Conservation (phyloP, 2,113 vertebrate species). For the Guaruba guarouba region DNA sequence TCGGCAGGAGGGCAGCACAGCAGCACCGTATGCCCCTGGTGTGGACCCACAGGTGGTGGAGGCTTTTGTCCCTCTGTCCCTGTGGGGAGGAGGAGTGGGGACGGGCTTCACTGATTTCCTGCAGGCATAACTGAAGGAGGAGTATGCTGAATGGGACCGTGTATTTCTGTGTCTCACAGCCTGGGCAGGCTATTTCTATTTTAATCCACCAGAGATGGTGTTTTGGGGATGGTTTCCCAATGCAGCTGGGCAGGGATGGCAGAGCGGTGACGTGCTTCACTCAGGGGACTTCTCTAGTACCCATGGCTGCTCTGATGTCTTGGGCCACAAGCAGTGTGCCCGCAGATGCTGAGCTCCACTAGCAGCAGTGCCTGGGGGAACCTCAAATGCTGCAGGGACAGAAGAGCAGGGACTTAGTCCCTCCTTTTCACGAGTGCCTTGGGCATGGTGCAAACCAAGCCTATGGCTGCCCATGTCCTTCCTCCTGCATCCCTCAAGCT, state of each 20-base stretch:
- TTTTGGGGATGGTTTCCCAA: not conserved
- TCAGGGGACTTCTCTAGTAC: not conserved
- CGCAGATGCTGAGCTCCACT: not conserved
- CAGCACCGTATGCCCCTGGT: not conserved
- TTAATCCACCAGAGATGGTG: not conserved
- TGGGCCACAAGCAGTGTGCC: not conserved
- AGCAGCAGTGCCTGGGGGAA: not conserved
- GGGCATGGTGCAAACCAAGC: not conserved
- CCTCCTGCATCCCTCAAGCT: not conserved
- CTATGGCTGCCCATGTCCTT: not conserved
- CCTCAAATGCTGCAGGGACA: not conserved
- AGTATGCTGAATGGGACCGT: rapidly evolving
- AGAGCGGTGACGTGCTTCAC: not conserved
- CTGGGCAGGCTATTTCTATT: not conserved
- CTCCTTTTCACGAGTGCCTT: rapidly evolving
- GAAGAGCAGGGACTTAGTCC: not conserved
- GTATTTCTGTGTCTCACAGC: not conserved
- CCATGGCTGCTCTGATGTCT: rapidly evolving
- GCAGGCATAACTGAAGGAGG: rapidly evolving
- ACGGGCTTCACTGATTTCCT: not conserved
- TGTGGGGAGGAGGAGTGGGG: not conserved
- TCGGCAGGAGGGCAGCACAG: not conserved
- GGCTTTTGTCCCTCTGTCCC: not conserved
- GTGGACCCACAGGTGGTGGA: rapidly evolving
- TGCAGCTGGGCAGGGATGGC: not conserved